Evolutionary conservation across 2,113 vertebrate species (phyloP).

Genomic region (Pseudopodoces humilis): DNA sequence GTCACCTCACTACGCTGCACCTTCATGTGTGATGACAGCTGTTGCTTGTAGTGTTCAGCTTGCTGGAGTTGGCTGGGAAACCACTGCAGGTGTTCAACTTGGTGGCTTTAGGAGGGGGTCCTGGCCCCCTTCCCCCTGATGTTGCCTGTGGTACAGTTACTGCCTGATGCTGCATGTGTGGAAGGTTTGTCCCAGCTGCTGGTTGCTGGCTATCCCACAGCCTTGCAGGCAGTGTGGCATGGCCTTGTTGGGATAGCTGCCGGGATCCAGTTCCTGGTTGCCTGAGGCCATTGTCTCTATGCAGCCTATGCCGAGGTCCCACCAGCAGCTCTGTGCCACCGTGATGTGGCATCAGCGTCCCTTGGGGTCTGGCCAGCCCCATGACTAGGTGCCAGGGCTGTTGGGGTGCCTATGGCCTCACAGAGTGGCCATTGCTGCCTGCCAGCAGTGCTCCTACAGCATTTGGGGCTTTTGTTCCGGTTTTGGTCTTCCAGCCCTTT

Average conservation of each 20-base stretch:
- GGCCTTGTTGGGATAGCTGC: accelerated
- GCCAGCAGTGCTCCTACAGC: accelerated
- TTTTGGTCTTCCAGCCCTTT: neutral
- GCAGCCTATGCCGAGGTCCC: neutral
- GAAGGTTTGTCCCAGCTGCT: accelerated
- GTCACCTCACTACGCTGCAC: neutral
- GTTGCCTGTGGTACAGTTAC: neutral
- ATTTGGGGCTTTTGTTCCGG: neutral
- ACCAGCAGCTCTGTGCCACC: neutral
- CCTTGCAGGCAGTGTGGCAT: neutral
- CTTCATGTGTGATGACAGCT: accelerated
- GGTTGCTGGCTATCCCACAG: neutral
- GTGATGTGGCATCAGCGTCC: accelerated
- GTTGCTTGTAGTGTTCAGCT: neutral
- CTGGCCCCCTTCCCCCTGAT: neutral
- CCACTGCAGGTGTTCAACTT: accelerated
- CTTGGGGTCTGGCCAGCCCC: neutral
- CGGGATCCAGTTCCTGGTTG: accelerated
- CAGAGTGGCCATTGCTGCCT: neutral
- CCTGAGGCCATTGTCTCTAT: accelerated
- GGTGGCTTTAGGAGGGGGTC: neutral
- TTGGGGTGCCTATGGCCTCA: accelerated
- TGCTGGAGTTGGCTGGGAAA: neutral
- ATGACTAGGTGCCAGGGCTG: neutral
- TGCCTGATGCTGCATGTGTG: accelerated